Evolutionary conservation across 2,888 invertebrate genomes (phyloP).

Genomic region (Cactoblastis cactorum): DNA sequence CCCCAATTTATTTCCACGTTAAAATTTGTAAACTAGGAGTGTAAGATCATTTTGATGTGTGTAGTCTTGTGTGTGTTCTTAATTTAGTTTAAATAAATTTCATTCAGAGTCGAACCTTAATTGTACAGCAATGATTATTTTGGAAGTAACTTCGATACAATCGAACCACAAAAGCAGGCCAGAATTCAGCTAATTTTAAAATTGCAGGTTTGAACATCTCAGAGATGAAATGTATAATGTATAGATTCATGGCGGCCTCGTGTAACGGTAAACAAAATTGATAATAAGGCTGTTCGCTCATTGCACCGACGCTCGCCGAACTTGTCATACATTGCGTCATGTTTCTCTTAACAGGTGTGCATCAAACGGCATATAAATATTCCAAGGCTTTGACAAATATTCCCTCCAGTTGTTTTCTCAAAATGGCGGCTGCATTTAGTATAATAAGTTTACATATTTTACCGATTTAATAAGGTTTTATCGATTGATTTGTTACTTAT

Average conservation of each 20-base stretch:
- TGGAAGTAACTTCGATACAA: constrained; percentile 9
- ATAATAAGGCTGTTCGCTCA: constrained; percentile 2
- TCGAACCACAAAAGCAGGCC: neutral
- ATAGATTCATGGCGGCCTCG: constrained; percentile 10
- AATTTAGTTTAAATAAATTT: too few species aligned
- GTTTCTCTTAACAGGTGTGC: neutral
- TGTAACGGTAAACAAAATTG: constrained; percentile 7
- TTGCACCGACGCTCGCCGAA: neutral
- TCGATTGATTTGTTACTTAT: too few species aligned
- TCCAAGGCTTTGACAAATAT: neutral
- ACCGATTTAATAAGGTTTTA: too few species aligned
- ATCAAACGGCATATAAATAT: constrained; percentile 4
- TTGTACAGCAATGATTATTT: too few species aligned
- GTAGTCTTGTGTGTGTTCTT: too few species aligned
- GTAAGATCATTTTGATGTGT: too few species aligned
- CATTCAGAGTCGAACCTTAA: too few species aligned
- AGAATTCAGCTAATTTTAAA: constrained; percentile 15
- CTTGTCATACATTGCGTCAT: neutral
- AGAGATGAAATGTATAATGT: constrained; percentile 9
- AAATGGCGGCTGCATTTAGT: neutral
- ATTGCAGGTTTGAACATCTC: constrained; percentile 10
- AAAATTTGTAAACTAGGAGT: too few species aligned
- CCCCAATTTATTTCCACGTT: too few species aligned
- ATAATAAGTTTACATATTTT: neutral
- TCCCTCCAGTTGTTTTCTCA: neutral